A percentile compares a stretch with the other conserved stretches of the same genome.
These are phyloP conservation scores for Neoaliturus tenellus DNA, from an alignment of 2,888 invertebrate species.

Conservation along the genomic window DNA sequence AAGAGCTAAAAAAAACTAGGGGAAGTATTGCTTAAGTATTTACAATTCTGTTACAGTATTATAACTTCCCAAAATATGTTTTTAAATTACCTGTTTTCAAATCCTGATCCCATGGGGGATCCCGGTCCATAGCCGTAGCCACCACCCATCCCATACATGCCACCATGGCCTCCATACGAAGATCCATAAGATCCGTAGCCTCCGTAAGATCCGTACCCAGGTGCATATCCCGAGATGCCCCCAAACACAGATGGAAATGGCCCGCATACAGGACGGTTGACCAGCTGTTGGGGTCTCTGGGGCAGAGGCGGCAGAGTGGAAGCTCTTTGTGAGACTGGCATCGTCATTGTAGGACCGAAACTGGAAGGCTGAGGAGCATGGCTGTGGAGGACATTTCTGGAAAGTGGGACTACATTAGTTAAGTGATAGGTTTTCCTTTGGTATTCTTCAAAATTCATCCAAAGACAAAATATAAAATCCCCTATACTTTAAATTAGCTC, in stretches of 20 bases:
- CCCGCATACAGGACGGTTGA: not conserved
- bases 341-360: not conserved
- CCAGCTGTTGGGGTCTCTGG: slow-evolving; percentile 12
- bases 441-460: too few species aligned
- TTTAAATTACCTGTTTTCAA: slow-evolving; percentile 35
- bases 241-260: not conserved
- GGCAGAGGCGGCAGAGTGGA: slow-evolving; percentile 1
- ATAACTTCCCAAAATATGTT: too few species aligned
- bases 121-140: not conserved
- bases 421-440: too few species aligned
- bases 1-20: too few species aligned
- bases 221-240: not conserved
- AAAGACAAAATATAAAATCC: too few species aligned
- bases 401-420: too few species aligned
- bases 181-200: slow-evolving; percentile 17
- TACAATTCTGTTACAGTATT: too few species aligned
- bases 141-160: not conserved
- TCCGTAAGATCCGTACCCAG: not conserved
- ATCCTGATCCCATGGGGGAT: not conserved
- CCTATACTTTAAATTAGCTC: too few species aligned
- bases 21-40: too few species aligned
- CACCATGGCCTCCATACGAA: not conserved
- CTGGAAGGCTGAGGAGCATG: not conserved
- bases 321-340: not conserved
- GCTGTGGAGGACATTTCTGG: not conserved